Evolutionary conservation across 2,888 invertebrate species (phyloP).

Genomic region (Harmothoe impar): DNA sequence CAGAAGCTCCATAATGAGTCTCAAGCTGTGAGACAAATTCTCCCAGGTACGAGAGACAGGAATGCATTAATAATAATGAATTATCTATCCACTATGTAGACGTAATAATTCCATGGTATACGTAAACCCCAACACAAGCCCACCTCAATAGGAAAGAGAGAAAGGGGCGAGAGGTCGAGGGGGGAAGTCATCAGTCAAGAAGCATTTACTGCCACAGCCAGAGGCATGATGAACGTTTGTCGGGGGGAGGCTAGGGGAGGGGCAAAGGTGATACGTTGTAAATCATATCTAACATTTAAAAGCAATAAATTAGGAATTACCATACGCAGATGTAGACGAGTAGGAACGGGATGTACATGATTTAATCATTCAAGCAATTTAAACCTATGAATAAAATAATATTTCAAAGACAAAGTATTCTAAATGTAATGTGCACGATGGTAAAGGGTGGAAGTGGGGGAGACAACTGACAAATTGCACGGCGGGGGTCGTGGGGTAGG

Average conservation of each 20-base stretch:
- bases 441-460: neutral
- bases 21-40: constrained; percentile 2
- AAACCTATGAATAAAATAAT: neutral
- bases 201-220: constrained; percentile 11
- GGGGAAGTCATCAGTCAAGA: constrained; percentile 10
- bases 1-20: neutral
- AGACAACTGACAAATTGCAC: constrained; percentile 1
- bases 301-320: neutral
- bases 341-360: neutral
- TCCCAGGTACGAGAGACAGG: neutral
- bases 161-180: neutral
- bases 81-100: neutral
- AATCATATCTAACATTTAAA: no score
- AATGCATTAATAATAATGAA: neutral
- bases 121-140: neutral
- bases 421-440: neutral
- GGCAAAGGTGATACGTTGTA: no score
- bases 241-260: no score
- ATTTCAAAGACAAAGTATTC: neutral
- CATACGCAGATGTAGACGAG: neutral
- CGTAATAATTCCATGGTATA: neutral
- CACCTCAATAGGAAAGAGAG: neutral
- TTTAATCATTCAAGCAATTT: neutral
- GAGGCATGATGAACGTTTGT: neutral
- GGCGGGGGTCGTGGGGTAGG: neutral